These are phyloP conservation scores for Oikopleura dioica DNA, from an alignment of 23 tunicate species.

Conservation along the genomic window DNA sequence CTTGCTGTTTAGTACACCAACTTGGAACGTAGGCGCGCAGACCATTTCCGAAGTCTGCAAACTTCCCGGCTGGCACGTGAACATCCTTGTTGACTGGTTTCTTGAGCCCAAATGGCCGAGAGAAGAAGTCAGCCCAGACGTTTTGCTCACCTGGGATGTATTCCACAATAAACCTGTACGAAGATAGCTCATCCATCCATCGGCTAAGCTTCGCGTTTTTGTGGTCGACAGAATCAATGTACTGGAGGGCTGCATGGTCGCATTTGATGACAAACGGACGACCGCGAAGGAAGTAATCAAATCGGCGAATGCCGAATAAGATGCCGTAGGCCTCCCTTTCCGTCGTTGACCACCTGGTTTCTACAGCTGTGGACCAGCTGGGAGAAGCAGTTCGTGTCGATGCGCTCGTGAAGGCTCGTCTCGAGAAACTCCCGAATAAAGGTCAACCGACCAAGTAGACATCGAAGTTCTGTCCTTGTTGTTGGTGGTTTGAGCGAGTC, in stretches of 20 bases:
- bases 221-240: background rate
- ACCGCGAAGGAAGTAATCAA: background rate
- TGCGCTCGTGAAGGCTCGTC: background rate
- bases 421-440: background rate
- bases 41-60: background rate
- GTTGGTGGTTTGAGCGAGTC: background rate
- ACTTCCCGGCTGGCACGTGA: background rate
- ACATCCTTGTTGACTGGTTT: background rate
- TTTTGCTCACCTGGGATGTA: background rate
- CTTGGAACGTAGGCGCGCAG: background rate
- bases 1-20: background rate
- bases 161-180: background rate
- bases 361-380: slow-evolving; percentile 3
- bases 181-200: background rate
- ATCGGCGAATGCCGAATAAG: background rate
- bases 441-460: background rate
- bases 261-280: background rate
- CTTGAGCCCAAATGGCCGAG: background rate
- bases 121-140: background rate
- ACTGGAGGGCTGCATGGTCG: background rate
- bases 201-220: background rate
- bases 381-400: background rate
- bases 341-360: slow-evolving; percentile 14
- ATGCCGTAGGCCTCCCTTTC: slow-evolving; percentile 15
- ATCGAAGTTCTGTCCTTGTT: background rate